Evolutionary conservation across 2,888 invertebrate species (phyloP), one percentile per base, ranked within the genome.

Genomic region (Thecocarcelia acutangulata): DNA sequence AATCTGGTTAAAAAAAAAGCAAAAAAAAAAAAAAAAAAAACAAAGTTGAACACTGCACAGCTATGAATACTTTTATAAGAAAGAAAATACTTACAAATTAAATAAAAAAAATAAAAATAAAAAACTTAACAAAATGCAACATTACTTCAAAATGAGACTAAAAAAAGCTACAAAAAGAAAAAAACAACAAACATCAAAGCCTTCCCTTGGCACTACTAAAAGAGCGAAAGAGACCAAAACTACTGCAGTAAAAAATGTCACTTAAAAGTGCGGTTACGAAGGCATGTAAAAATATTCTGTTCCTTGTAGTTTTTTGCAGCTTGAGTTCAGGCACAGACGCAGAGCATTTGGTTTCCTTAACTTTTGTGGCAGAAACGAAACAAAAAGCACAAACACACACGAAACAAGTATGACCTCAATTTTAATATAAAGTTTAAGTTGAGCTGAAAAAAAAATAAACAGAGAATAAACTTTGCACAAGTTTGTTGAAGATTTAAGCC

Each of bases 351-450:
- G 44, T 61, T 40, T 40, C 42, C 66, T 52, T 40, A 44, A 59
- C 42, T n/a, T 46, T 46, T 40, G 21, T 13, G 28, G 42, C 33
- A 28, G 28, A 48, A 56, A 42, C 40, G 6, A 24, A 17, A 54
- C 3, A 21, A 52, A 74, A 17, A 24, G 33, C 5, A 33, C 24
- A 21, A 72, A 40, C 28, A 46, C 17, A 52, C 21, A 37, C 28
- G 17, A 69, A 74, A 64, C 59, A 66, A 69, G 48, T 19, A 69
- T 81, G 81, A 74, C 81, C 81, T 74, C 77, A 77, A 77, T 81
- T 77, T 77, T 50, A 58, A 46, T 50, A 77, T 68, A 59, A 77
- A 77, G 37, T 81, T 74, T 77, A 64, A 46, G 58, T 64, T 56
- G 40, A 19, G 28, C 12, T 44, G 11, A 15, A 58, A 19, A 54